phyloP scores from a whole-genome alignment of 2,888 invertebrate genomes.

The Lycocerus yunnanus region DNA sequence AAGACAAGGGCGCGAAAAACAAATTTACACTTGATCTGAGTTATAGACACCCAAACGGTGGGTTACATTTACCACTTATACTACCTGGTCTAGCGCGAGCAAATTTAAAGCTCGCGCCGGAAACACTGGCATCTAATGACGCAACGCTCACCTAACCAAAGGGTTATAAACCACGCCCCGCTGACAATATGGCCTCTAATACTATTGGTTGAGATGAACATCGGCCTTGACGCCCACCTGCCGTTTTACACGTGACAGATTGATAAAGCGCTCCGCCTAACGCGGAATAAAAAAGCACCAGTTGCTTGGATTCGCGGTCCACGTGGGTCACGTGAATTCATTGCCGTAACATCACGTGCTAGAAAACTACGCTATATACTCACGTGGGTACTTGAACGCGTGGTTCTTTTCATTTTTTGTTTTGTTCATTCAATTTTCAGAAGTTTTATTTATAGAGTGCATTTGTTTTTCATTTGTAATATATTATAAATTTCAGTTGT shows the following conservation, averaged over 20 bases:
- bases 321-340: conserved; percentile 44
- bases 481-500: not conserved
- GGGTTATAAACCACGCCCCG: conserved; percentile 60
- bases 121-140: conserved; percentile 37
- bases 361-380: conserved; percentile 41
- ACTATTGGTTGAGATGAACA: conserved; percentile 62
- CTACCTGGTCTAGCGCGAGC: conserved; percentile 8
- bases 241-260: conserved; percentile 50
- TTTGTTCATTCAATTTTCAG: not conserved
- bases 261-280: conserved; percentile 48
- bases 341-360: conserved; percentile 39
- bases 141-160: conserved; percentile 45
- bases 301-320: conserved; percentile 46
- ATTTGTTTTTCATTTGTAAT: not conserved
- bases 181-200: conserved; percentile 68
- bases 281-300: conserved; percentile 45
- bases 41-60: not conserved
- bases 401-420: not conserved
- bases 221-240: conserved; percentile 54
- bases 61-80: not conserved
- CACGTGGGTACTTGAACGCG: conserved; percentile 31
- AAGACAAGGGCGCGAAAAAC: not conserved
- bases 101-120: conserved; percentile 25
- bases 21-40: not conserved
- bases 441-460: not conserved